Percentiles rank a stretch among this genome's conserved stretches.
phyloP scores from a whole-genome alignment of 2,888 invertebrate species.

The Cryptocheilus praepositus region DNA sequence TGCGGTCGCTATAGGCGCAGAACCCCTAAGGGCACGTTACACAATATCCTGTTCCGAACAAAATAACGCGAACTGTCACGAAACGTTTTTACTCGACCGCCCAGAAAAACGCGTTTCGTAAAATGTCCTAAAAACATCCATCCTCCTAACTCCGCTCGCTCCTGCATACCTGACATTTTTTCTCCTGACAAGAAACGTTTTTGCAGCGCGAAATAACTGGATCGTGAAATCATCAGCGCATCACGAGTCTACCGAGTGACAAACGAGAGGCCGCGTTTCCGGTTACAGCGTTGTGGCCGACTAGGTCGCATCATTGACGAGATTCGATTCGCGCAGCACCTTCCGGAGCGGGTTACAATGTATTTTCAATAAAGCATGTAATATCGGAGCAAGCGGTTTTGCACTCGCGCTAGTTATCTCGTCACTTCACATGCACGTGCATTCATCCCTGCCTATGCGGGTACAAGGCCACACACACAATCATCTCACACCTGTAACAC shows the following conservation, averaged over 20 bases:
- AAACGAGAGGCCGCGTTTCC: not conserved
- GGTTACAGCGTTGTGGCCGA: no score
- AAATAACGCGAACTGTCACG: no score
- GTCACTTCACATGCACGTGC: not conserved
- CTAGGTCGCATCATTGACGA: not conserved
- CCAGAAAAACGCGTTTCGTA: not conserved
- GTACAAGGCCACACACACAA: no score
- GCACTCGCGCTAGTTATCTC: not conserved
- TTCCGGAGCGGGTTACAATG: not conserved
- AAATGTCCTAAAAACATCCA: not conserved
- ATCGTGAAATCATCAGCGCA: not conserved
- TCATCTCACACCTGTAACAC: conserved; percentile 13
- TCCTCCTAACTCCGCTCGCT: no score
- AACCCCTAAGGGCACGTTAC: no score
- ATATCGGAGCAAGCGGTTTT: conserved; percentile 22
- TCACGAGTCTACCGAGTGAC: not conserved
- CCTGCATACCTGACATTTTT: no score
- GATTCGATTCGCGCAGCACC: not conserved
- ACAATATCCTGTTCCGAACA: no score
- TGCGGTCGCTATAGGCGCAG: no score
- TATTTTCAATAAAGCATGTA: conserved; percentile 36
- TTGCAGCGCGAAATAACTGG: not conserved
- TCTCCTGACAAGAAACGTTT: not conserved
- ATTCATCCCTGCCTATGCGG: not conserved
- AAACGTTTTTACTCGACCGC: not conserved